Base-by-base conservation (phyloP, 1,140 invertebrate genomes). In the Drosophila gunungcola region DNA sequence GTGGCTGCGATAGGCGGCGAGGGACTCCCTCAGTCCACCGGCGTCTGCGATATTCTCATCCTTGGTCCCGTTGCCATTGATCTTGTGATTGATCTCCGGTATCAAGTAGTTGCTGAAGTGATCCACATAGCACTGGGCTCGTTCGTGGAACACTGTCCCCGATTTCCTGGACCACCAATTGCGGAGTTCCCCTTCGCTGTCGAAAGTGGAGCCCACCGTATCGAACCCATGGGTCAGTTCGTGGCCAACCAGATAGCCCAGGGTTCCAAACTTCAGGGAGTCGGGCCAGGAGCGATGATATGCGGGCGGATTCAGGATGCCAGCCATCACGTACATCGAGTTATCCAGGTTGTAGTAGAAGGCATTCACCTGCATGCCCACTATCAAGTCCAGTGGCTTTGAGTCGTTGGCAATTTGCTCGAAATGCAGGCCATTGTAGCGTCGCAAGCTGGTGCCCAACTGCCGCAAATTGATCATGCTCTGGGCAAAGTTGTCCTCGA, bases 231-330 rank as follows among this genome's bases (percentile, higher is more conserved):
- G 90, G 1, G 90, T 90, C 34, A 91, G 62, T 46, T 91, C 90
- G n/a, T 91, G 90, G 7, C 90, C 90, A 7, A 90, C 64, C 25
- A 91, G 42, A 29, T 82, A 91, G 1, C 90, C 90, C 2, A 91
- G 53, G 5, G 89, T 91, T 25, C 90, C 90, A 27, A 76, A 91
- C 73, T 91, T 91, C 1, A 91, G 43, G 0, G 90, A 78, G 11
- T 90, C 68, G 1, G 90, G 90, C 90, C 90, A 91, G 2, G 53
- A 51, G 3, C 74, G 74, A 81, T 98, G 97, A 92, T 97, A 99
- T 82, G 98, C 98, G 0, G 98, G 98, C 61, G 96, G 95, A 89
- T 99, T 98, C 1, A 99, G 94, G 58, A 99, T 98, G 2, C 98
- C 98, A 25, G 98, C 98, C 91, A 91, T 91, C 0, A 91, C 90